Evolutionary conservation across 2,888 invertebrate species (phyloP), one percentile per base, ranked within the genome.

Genomic region (Herminia tarsipennalis): DNA sequence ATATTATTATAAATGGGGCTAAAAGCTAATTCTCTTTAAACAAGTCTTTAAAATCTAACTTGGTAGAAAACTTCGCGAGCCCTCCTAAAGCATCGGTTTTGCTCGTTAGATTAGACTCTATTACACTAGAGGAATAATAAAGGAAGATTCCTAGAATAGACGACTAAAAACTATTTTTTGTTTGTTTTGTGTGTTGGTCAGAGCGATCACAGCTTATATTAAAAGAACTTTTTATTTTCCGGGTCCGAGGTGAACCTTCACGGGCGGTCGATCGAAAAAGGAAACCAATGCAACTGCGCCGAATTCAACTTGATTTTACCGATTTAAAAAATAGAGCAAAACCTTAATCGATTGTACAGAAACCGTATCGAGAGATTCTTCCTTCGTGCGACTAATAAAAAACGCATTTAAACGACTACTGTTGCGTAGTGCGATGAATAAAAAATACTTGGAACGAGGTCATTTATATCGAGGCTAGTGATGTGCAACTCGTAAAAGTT

Each of bases 371-470:
- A 66, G 54, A 66, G 56, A 67, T 56, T 65, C 63, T 56, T 69
- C 57, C 41, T 56, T 56, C 42, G 51, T 52, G 55, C 44, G 42
- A 45, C 29, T 20, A 30, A 41, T 35, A 62, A 65, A 54, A 70
- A 70, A 68, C 56, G 55, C 51, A 55, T 54, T 63, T 42, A 44
- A 57, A 47, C 43, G 52, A 56, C 47, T 53, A 59, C 55, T 59
- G 61, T 55, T 66, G 63, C 48, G 33, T 44, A 58, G 53, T 59
- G 46, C 41, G 63, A 67, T 64, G 63, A 75, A 75, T 76, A 75
- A 78, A 74, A 76, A 74, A 56, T 57, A 42, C 52, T 57, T 36
- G 52, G 61, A 77, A 68, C 67, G 75, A 76, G 79, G 77, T 75
- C 76, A 73, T 56, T 59, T 52, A 71, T 65, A 58, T 61, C 54